Base-by-base conservation (phyloP, 2,113 vertebrate species). In the Speoplatyrhinus poulsoni region DNA sequence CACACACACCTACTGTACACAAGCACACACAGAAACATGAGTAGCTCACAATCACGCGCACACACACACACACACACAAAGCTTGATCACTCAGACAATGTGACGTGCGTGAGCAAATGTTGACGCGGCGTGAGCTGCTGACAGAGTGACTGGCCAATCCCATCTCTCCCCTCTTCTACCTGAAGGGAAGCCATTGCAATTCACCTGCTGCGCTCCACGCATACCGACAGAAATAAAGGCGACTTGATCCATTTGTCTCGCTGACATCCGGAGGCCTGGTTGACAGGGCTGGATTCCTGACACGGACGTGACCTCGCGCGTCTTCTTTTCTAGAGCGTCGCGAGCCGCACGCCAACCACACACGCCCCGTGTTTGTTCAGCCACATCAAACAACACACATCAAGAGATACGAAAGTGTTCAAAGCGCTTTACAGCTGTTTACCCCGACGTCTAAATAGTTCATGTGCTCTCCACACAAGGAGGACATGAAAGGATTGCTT, bases 221-320 rank as follows among this genome's bases (percentile, higher is more conserved):
- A 84, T 64, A 70, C 16, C 26, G 26, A 26, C 59, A 62, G 52
- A 76, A 85, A 82, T 85, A 76, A 60, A 69, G 67, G 79, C 15
- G 57, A 67, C 67, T 72, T 70, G 67, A 79, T 82, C 73, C 75
- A 76, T 85, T 65, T 41, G 72, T 75, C 72, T 76, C 77, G 26
- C 26, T 57, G 63, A 73, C 72, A 87, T 75, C 80, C 69, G 66
- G 56, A 70, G 13, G 67, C 69, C 72, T 62, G 65, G 75, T 52
- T 76, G 36, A 82, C 75, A 77, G 77, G 67, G 50, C 32, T 46
- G 11, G 46, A 64, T 70, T 73, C 50, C 36, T 67, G 19, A 57
- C 33, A 1, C 69, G 26, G 55, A 32, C 71, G 65, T 54, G 64
- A 85, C 81, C 81, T 80, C 81, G 72, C 47, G 0, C 58, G 26